Percentiles rank a stretch among this genome's conserved stretches.
phyloP scores from a whole-genome alignment of 2,888 invertebrate genomes.

The Patella caerulea region DNA sequence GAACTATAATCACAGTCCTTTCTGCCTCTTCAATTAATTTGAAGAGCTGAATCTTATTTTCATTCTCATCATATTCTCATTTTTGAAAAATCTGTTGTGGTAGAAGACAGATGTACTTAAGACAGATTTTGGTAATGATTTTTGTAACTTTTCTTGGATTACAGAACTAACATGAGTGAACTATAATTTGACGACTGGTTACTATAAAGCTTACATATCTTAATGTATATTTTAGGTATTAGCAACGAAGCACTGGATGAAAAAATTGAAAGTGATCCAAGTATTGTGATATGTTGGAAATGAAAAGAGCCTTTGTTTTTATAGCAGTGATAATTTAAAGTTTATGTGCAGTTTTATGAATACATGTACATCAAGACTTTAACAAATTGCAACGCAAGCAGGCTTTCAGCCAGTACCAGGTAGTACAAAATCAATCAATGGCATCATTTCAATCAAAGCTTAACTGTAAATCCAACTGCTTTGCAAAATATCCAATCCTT shows the following conservation, averaged over 20 bases:
- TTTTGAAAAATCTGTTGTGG: too few relatives aligned
- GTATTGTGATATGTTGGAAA: conserved; percentile 60
- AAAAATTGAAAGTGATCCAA: conserved; percentile 57
- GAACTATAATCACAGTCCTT: too few relatives aligned
- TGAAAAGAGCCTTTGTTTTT: conserved; percentile 31
- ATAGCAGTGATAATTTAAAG: neutral
- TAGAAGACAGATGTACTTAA: neutral
- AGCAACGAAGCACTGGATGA: conserved; percentile 60
- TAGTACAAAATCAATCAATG: neutral
- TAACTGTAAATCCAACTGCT: neutral
- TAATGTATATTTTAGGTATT: conserved; percentile 43
- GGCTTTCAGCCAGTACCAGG: conserved; percentile 11
- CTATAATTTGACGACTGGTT: too few relatives aligned
- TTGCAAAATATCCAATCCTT: too few relatives aligned
- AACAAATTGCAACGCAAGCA: neutral
- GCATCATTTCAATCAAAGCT: conserved; percentile 6
- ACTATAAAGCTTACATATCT: neutral
- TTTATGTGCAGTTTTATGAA: neutral
- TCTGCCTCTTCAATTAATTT: too few relatives aligned
- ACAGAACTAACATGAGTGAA: too few relatives aligned
- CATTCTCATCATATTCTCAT: too few relatives aligned
- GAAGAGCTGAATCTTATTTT: too few relatives aligned
- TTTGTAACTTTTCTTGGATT: neutral
- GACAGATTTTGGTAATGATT: neutral
- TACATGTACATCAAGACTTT: neutral